Conservation (phyloP, 2,888 invertebrate species). For the Leptinotarsa rubiginosa region DNA sequence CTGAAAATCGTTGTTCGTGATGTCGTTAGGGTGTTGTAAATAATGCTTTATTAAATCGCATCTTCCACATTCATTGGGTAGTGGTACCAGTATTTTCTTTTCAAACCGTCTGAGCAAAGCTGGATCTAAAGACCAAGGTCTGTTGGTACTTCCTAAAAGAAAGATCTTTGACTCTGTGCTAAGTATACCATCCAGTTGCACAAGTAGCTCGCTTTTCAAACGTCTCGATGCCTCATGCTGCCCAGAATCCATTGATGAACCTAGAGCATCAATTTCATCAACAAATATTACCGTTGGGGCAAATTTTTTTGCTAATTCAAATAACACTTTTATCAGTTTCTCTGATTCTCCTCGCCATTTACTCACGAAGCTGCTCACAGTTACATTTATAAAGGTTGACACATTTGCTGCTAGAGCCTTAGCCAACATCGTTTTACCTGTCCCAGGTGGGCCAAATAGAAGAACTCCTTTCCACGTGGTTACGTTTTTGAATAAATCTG, state of each 20-base stretch:
- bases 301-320: conserved; percentile 82
- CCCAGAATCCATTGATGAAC: conserved; percentile 74
- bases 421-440: conserved; percentile 91
- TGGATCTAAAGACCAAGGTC: conserved; percentile 93
- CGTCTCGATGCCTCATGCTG: conserved; percentile 90
- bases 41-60: conserved; percentile 75
- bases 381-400: conserved; percentile 88
- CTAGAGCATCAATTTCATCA: conserved; percentile 91
- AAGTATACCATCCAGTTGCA: conserved; percentile 85
- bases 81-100: conserved; percentile 83
- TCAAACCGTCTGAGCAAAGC: conserved; percentile 90
- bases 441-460: conserved; percentile 79
- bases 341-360: conserved; percentile 98
- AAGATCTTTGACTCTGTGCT: conserved; percentile 76
- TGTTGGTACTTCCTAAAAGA: conserved; percentile 88
- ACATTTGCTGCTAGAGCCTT: conserved; percentile 89
- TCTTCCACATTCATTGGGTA: conserved; percentile 79
- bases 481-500: conserved; percentile 76
- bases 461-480: conserved; percentile 82
- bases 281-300: conserved; percentile 93
- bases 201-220: conserved; percentile 89
- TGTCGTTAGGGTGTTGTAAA: conserved; percentile 65
- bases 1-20: conserved; percentile 61
- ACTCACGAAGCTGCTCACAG: conserved; percentile 89
- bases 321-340: conserved; percentile 88